Evolutionary conservation across 2,888 invertebrate genomes (phyloP).

Genomic region (Dasypogon diadema): DNA sequence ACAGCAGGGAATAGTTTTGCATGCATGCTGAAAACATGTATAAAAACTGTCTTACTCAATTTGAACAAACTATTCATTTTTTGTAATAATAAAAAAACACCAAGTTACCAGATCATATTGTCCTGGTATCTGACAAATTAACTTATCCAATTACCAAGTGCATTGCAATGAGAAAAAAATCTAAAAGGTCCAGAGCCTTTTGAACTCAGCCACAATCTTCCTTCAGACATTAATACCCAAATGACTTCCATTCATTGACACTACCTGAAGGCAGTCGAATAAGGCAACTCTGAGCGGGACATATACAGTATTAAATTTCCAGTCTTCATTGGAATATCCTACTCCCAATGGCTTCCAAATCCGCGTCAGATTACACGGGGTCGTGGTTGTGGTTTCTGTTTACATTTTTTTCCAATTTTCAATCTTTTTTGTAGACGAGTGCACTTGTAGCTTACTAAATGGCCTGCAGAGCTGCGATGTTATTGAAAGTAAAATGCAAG

Average conservation of each 20-base stretch:
- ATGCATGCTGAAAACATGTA: no score
- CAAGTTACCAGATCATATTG: no score
- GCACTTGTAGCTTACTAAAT: slow-evolving; percentile 34
- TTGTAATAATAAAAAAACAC: no score
- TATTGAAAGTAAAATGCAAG: not conserved
- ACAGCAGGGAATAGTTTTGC: no score
- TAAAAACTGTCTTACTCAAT: no score
- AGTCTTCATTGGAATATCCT: not conserved
- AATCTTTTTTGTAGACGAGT: slow-evolving; percentile 1
- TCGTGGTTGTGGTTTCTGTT: slow-evolving; percentile 41
- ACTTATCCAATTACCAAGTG: not conserved
- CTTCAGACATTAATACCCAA: slow-evolving; percentile 20
- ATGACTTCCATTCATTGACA: slow-evolving; percentile 13
- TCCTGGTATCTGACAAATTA: not conserved
- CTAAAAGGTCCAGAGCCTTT: slow-evolving; percentile 10
- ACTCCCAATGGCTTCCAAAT: slow-evolving; percentile 44
- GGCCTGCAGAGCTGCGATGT: not conserved
- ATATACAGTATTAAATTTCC: slow-evolving; percentile 25
- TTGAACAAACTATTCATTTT: no score
- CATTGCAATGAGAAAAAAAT: slow-evolving; percentile 11
- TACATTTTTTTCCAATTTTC: slow-evolving; percentile 32
- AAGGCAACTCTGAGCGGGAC: not conserved
- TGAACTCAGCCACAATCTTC: slow-evolving; percentile 32
- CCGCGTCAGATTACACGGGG: slow-evolving; percentile 35
- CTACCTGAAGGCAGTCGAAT: not conserved